Conservation (phyloP, 2,888 invertebrate species). For the Habrosyne pyritoides region DNA sequence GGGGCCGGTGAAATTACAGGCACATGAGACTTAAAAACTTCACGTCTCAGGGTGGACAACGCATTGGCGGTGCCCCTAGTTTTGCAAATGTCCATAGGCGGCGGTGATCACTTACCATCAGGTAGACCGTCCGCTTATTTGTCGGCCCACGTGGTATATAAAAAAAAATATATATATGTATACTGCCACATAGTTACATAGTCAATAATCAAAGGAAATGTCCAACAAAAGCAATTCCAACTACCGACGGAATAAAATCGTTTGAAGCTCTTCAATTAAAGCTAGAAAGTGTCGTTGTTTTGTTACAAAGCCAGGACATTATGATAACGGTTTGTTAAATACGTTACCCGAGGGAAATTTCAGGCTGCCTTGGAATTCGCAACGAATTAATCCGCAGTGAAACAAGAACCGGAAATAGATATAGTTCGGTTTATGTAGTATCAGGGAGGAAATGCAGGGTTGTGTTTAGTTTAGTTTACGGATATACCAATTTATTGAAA, state of each 20-base stretch:
- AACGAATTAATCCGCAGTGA: slow-evolving; percentile 35
- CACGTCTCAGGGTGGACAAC: too few relatives aligned
- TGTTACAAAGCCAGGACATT: slow-evolving; percentile 5
- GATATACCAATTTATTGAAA: too few relatives aligned
- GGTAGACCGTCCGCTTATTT: too few relatives aligned
- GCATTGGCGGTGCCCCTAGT: too few relatives aligned
- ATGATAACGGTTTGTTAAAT: slow-evolving; percentile 36
- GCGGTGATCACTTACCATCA: too few relatives aligned
- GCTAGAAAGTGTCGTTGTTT: slow-evolving; percentile 5
- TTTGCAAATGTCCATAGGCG: too few relatives aligned
- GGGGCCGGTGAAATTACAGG: too few relatives aligned
- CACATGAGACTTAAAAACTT: too few relatives aligned
- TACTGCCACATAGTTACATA: not conserved
- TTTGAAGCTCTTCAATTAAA: slow-evolving; percentile 6
- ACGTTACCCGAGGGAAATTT: slow-evolving; percentile 34
- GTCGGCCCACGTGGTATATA: too few relatives aligned
- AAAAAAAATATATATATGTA: too few relatives aligned
- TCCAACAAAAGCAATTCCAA: not conserved
- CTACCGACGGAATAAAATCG: slow-evolving; percentile 2
- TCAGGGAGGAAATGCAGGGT: not conserved
- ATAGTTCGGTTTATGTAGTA: slow-evolving; percentile 7
- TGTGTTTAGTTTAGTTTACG: not conserved
- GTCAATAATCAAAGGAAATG: not conserved
- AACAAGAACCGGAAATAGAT: slow-evolving; percentile 20
- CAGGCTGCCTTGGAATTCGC: slow-evolving; percentile 22